These are phyloP conservation scores for Mesoclemmys tuberculata DNA, from an alignment of 2,113 vertebrate species.

Conservation along the genomic window DNA sequence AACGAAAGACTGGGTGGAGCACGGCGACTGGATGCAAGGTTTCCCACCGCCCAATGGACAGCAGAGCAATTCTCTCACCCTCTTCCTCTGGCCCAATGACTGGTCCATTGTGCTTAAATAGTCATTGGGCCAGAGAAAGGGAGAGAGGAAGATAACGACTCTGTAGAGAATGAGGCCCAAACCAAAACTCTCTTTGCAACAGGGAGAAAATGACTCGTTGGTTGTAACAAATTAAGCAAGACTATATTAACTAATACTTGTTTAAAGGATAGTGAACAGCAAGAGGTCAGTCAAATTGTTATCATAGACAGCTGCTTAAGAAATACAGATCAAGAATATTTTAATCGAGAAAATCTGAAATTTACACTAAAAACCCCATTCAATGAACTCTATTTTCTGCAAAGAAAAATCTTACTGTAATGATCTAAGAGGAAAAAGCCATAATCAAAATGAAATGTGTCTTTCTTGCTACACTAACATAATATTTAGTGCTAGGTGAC, in stretches of 20 bases:
- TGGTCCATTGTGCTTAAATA: not conserved
- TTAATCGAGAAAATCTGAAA: conserved; percentile 15
- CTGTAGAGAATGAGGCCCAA: not conserved
- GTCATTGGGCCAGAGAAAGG: not conserved
- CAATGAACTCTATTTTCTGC: conserved; percentile 22
- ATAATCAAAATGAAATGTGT: not conserved
- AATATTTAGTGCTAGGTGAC: conserved; percentile 19
- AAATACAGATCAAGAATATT: not conserved
- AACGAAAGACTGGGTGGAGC: not conserved
- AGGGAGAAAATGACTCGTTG: not conserved
- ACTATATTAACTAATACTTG: not conserved
- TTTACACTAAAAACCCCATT: not conserved
- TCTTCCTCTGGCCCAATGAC: not conserved
- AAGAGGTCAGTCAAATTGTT: not conserved
- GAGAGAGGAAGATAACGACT: not conserved
- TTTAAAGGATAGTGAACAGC: not conserved
- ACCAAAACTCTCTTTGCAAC: not conserved
- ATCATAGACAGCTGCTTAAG: not conserved
- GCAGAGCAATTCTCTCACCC: not conserved
- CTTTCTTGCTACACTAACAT: not conserved
- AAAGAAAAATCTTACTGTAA: conserved; percentile 6
- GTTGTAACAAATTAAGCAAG: not conserved
- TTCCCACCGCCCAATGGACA: not conserved
- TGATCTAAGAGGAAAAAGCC: not conserved
- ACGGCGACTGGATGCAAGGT: not conserved